Conservation (phyloP, 2,113 vertebrate genomes). For the Emydocephalus ijimae region DNA sequence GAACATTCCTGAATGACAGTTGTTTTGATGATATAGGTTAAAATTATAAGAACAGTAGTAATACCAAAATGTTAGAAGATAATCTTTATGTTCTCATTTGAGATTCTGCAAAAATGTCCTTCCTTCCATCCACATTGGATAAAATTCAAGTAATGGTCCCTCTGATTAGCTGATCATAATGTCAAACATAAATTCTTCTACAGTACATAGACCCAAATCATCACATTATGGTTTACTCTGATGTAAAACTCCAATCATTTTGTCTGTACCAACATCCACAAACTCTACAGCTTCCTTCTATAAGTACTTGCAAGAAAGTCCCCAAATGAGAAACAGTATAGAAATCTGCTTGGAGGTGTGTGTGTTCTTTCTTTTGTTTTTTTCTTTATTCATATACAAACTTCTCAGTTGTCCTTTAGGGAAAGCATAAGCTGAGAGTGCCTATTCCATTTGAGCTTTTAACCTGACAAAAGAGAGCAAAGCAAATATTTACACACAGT, state of each 20-base stretch:
- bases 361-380: neutral
- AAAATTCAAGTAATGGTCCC: neutral
- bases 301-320: neutral
- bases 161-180: neutral
- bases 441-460: conserved; percentile 35
- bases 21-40: neutral
- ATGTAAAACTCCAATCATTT: neutral
- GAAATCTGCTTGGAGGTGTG: neutral
- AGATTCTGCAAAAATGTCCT: neutral
- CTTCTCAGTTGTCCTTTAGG: neutral
- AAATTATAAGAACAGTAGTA: neutral
- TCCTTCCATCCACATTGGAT: neutral
- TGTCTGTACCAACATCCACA: neutral
- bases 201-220: neutral
- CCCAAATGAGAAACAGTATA: neutral
- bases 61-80: neutral
- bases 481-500: conserved; percentile 34
- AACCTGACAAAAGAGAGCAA: neutral
- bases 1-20: neutral
- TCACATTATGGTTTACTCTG: neutral
- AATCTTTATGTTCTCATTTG: neutral
- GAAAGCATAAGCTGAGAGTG: neutral
- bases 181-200: neutral
- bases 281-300: neutral
- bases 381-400: conserved; percentile 4